Evolutionary conservation across 2,888 invertebrate species (phyloP).

Genomic region (Platynereis dumerilii): DNA sequence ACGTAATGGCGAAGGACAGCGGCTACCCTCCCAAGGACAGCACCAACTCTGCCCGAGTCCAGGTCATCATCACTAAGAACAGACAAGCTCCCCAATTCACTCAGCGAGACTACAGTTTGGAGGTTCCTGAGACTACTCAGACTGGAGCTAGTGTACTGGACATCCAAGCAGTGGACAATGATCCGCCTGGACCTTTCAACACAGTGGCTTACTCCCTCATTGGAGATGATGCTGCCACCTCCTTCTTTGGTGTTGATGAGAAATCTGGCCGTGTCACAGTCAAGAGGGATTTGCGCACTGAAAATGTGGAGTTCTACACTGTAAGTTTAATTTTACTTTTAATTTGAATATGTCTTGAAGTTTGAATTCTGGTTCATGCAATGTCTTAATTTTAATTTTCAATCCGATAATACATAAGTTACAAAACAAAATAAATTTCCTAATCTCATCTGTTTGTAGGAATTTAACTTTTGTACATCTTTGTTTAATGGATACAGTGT

Average conservation of each 20-base stretch:
- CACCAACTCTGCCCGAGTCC: slow-evolving; percentile 29
- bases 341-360: too few relatives aligned
- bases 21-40: slow-evolving; percentile 36
- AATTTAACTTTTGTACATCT: too few relatives aligned
- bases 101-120: slow-evolving; percentile 27
- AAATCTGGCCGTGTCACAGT: slow-evolving; percentile 42
- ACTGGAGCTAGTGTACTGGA: slow-evolving; percentile 36
- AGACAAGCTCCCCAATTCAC: slow-evolving; percentile 28
- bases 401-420: too few relatives aligned
- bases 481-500: too few relatives aligned
- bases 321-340: slow-evolving; percentile 25
- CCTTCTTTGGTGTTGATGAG: slow-evolving; percentile 45
- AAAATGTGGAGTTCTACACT: slow-evolving; percentile 38
- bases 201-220: slow-evolving; percentile 45
- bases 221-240: slow-evolving; percentile 47
- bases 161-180: slow-evolving; percentile 42
- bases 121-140: slow-evolving; percentile 41
- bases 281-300: slow-evolving; percentile 38
- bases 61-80: slow-evolving; percentile 34
- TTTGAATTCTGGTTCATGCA: too few relatives aligned
- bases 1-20: slow-evolving; percentile 32
- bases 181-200: slow-evolving; percentile 43
- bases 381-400: too few relatives aligned
- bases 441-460: too few relatives aligned
- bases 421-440: too few relatives aligned